Base-by-base conservation (phyloP, 2,888 invertebrate species). In the Willowsia nigromaculata region DNA sequence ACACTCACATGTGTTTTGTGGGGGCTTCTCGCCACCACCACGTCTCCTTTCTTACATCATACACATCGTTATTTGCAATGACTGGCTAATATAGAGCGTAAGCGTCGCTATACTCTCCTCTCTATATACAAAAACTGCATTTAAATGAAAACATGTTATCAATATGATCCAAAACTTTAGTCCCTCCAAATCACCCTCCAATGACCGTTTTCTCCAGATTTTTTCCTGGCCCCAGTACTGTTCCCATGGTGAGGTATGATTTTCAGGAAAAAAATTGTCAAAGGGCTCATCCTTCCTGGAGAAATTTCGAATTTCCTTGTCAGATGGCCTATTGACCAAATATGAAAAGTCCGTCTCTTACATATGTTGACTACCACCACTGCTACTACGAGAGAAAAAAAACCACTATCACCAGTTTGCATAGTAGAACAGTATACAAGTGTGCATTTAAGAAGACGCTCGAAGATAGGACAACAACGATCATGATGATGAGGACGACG, bases 281-380 rank as follows among this genome's bases (percentile, higher is more conserved):
- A 30, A 37, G 56, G 78, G 56, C 22, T 18, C 74, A 78, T 25
- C 78, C 53, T 56, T 78, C 22, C 53, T 6, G 9, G 78, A 22
- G 22, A 78, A 18, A 78, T 18, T 30, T 37, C 53, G 30, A 53
- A n/a, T 56, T 78, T 56, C 33, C 9, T 78, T 78, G 53, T 74
- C 78, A 78, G 78, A 56, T 78, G 78, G 78, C 78, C 78, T 37
- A 37, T 37, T 78, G 78, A 78, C 78, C 78, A 78, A 78, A 78
- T 78, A 78, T 37, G 78, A 56, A 53, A 56, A 53, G 33, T 53
- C 53, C 53, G 78, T 78, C 74, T 74, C 33, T 37, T n/a, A n/a
- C n/a, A n/a, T n/a, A 18, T 65, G 47, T 74, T 47, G 47, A 47
- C 74, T 71, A 71, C 71, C 13, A 47, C 40, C 27, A 71, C 22